Percentiles rank a stretch among this genome's conserved stretches.
phyloP scores from a whole-genome alignment of 2,113 vertebrate species.

The Heterotilapia buettikoferi region DNA sequence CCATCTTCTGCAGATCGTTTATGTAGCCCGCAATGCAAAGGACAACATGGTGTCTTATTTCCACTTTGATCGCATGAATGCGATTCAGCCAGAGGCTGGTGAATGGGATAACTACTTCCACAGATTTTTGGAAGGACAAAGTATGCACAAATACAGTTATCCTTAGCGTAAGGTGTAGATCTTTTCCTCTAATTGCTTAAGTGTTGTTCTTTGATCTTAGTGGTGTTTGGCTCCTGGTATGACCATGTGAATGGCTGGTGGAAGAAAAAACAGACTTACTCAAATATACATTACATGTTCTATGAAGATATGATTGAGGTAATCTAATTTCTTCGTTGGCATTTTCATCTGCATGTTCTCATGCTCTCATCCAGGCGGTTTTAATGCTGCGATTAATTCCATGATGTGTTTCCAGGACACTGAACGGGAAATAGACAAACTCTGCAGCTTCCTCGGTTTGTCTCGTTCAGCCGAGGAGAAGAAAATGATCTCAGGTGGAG shows the following conservation, averaged over 20 bases:
- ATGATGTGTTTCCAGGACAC: conserved; percentile 62
- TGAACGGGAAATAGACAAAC: conserved; percentile 58
- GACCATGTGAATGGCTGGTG: conserved; percentile 77
- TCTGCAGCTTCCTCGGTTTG: conserved; percentile 75
- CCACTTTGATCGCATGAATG: conserved; percentile 82
- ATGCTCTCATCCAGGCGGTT: background rate
- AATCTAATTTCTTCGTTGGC: background rate
- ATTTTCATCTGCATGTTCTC: background rate
- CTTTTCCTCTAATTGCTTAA: background rate
- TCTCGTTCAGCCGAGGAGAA: conserved; percentile 38
- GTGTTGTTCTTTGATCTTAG: conserved; percentile 30
- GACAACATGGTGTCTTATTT: conserved; percentile 83
- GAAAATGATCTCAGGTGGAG: conserved; percentile 55
- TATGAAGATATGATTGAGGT: conserved; percentile 82
- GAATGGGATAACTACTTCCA: conserved; percentile 74
- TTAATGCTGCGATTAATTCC: background rate
- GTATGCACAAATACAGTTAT: conserved; percentile 17
- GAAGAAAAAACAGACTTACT: conserved; percentile 73
- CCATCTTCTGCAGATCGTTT: conserved; percentile 70
- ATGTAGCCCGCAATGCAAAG: conserved; percentile 82
- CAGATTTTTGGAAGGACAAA: conserved; percentile 74
- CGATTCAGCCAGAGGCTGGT: conserved; percentile 69
- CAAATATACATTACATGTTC: conserved; percentile 75
- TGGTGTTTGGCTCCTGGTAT: conserved; percentile 76
- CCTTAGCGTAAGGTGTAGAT: background rate